Conservation (phyloP, 2,797 vertebrate species). For the Schizopygopsis malacanthus region DNA sequence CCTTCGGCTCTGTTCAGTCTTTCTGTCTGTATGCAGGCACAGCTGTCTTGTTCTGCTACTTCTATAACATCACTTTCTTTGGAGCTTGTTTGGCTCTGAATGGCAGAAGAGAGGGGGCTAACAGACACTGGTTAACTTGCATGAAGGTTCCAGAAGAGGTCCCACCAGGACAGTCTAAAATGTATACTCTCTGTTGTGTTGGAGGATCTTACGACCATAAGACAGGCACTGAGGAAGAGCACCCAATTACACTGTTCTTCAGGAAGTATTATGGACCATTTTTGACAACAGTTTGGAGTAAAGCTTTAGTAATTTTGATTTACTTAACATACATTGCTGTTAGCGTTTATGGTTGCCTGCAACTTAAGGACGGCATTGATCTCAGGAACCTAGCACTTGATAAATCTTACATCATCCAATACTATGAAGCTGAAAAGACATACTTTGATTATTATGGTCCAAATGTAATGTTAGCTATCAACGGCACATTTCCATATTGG, state of each 20-base stretch:
- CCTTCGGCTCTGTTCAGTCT: slow-evolving; percentile 82
- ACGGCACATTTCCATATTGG: slow-evolving; percentile 78
- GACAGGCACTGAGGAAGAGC: slow-evolving; percentile 66
- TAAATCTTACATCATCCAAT: slow-evolving; percentile 79
- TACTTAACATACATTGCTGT: slow-evolving; percentile 74
- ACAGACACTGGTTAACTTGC: slow-evolving; percentile 84
- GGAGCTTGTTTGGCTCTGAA: slow-evolving; percentile 84
- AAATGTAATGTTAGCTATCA: slow-evolving; percentile 82
- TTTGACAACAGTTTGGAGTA: slow-evolving; percentile 71
- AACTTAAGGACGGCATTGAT: slow-evolving; percentile 82
- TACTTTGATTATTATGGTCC: slow-evolving; percentile 82
- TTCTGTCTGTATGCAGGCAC: slow-evolving; percentile 87
- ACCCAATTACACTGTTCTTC: slow-evolving; percentile 73
- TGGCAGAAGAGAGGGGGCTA: slow-evolving; percentile 78
- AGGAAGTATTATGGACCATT: slow-evolving; percentile 77
- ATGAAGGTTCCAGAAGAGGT: slow-evolving; percentile 68
- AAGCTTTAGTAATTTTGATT: slow-evolving; percentile 72
- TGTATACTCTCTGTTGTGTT: slow-evolving; percentile 72
- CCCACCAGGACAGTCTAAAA: slow-evolving; percentile 57
- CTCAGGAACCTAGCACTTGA: slow-evolving; percentile 82
- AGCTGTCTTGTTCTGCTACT: slow-evolving; percentile 79
- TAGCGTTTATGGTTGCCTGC: slow-evolving; percentile 79
- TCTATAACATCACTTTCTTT: slow-evolving; percentile 76
- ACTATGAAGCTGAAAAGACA: slow-evolving; percentile 74
- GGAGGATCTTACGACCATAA: slow-evolving; percentile 65